phyloP scores from a whole-genome alignment of 2,113 vertebrate species.

The Antennarius striatus region DNA sequence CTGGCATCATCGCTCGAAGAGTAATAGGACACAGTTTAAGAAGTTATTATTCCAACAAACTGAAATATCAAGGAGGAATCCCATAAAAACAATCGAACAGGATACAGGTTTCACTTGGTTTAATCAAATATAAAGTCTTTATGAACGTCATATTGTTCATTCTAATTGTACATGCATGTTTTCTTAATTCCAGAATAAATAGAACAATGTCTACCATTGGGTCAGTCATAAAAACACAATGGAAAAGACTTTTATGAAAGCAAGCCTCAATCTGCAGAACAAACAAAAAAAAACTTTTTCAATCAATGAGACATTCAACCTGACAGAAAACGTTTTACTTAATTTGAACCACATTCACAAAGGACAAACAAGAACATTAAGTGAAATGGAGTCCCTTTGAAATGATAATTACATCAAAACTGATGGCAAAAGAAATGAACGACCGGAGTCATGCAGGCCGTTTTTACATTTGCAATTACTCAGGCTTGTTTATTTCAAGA shows the following conservation, averaged over 20 bases:
- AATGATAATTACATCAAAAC: constrained; percentile 18
- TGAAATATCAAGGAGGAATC: neutral
- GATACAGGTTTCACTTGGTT: constrained; percentile 3
- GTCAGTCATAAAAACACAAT: constrained; percentile 4
- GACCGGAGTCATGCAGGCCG: constrained; percentile 8
- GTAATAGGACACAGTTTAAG: constrained; percentile 14
- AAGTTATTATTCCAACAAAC: constrained; percentile 23
- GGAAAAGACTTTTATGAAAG: constrained; percentile 3
- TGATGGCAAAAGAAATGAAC: constrained; percentile 9
- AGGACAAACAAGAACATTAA: constrained; percentile 1
- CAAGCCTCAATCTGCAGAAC: neutral
- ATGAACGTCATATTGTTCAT: constrained; percentile 16
- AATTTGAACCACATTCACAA: constrained; percentile 21
- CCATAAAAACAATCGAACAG: neutral
- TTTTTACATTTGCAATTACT: neutral
- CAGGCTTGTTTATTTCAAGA: constrained; percentile 26
- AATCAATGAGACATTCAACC: neutral
- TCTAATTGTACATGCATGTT: constrained; percentile 30
- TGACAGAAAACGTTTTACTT: constrained; percentile 1
- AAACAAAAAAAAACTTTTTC: neutral
- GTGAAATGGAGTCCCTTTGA: constrained; percentile 1
- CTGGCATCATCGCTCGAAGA: constrained; percentile 21
- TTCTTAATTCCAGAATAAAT: neutral
- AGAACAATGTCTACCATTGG: neutral
- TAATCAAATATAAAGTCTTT: constrained; percentile 6